Conservation (phyloP, 2,888 invertebrate genomes). For the Ornithoptera priamus region DNA sequence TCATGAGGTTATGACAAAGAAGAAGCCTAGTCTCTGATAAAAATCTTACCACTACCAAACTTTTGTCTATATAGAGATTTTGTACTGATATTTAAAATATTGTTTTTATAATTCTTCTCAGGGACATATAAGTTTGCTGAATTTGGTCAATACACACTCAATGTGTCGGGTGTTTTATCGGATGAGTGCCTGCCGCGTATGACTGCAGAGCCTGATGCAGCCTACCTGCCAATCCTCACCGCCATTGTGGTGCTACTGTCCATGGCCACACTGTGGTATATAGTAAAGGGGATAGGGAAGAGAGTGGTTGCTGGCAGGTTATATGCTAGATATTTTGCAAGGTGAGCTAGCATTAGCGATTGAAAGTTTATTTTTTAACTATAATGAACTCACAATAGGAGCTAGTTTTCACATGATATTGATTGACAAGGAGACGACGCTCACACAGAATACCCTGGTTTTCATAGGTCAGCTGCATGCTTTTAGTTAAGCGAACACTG, state of each 20-base stretch:
- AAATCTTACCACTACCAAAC: no score
- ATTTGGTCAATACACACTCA: slow-evolving; percentile 66
- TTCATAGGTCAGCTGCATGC: no score
- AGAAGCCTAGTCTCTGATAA: no score
- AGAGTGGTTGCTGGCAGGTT: slow-evolving; percentile 62
- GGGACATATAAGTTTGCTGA: slow-evolving; percentile 67
- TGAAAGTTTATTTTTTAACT: no score
- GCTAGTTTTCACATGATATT: no score
- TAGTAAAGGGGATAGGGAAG: slow-evolving; percentile 70
- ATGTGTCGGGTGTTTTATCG: slow-evolving; percentile 45
- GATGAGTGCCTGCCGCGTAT: slow-evolving; percentile 57
- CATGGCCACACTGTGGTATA: slow-evolving; percentile 76
- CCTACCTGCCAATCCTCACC: slow-evolving; percentile 66
- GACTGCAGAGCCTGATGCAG: slow-evolving; percentile 74
- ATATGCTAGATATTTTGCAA: slow-evolving; percentile 68
- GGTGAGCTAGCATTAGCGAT: slow-evolving; percentile 44
- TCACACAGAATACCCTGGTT: no score
- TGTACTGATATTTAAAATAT: no score
- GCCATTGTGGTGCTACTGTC: slow-evolving; percentile 66
- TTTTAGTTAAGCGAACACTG: no score
- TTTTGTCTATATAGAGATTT: no score
- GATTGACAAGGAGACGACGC: no score
- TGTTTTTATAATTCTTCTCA: slow-evolving; percentile 33
- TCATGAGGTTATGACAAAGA: no score
- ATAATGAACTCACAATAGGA: no score